Evolutionary conservation across 2,888 invertebrate genomes (phyloP), one percentile per base, ranked within the genome.

Genomic region (Drosophila fulvimacula): DNA sequence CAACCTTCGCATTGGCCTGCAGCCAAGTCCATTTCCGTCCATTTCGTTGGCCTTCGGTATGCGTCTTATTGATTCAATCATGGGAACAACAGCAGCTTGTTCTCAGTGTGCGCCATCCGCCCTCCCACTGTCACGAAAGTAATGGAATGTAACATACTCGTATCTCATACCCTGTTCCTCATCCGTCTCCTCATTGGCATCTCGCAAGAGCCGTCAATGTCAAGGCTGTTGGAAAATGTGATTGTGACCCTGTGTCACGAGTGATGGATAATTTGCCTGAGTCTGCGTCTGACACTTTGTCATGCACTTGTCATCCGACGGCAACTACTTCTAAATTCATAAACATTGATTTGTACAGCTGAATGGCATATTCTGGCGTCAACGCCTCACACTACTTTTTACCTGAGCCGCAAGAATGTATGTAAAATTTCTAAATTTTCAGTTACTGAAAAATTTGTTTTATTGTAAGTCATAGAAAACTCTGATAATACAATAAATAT

Each of bases 1-100:
- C 21, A 68, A 58, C 73, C 67, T 70, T 53, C 19, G 36, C 46
- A 59, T 73, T 78, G 79, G 76, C 79, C 74, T 62, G 76, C 74
- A 62, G 79, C 74, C 76, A 73, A 69, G 74, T 62, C 58, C 64
- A 41, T 59, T 53, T 53, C 13, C 65, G 69, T 65, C 59, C 64
- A 46, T 60, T 60, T 72, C 36, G 17, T 32, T 64, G 49, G 55
- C 51, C 79, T 68, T 63, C 67, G 57, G 55, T 48, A 27, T 76
- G 76, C 71, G 74, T 56, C 73, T 63, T 88, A 88, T 83, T 83
- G 83, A 88, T 88, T 85, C 81, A 75, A 85, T 85, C 71, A 70
- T 69, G 85, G 71, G 73, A 85, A 83, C 71, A 76, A 69, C 70
- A 73, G 77, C 88, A 85, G 72, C 70, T 62, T 77, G 76, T 71